Conservation (phyloP, 2,797 vertebrate genomes). For the Rhinophrynus dorsalis region DNA sequence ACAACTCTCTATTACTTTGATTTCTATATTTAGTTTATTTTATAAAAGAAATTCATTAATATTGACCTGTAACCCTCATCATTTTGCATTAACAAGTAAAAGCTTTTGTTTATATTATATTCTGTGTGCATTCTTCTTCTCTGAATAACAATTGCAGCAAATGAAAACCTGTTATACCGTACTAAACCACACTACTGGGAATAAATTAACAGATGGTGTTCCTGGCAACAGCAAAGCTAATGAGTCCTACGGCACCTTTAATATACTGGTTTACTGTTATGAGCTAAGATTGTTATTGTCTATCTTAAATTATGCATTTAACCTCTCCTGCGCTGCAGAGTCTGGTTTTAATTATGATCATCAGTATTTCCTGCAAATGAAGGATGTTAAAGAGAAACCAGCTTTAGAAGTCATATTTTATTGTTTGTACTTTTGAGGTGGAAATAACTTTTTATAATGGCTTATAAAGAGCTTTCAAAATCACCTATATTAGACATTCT, state of each 20-base stretch:
- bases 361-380: not conserved
- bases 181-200: conserved; percentile 37
- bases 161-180: conserved; percentile 6
- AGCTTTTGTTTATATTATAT: conserved; percentile 29
- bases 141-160: conserved; percentile 40
- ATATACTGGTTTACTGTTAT: conserved; percentile 22
- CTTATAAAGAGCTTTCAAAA: too few species aligned
- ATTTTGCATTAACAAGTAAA: conserved; percentile 18
- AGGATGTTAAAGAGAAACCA: too few species aligned
- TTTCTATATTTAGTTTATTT: not conserved
- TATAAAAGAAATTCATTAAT: conserved; percentile 5
- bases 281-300: conserved; percentile 31
- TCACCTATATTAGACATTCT: too few species aligned
- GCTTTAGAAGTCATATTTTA: too few species aligned
- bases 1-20: not conserved
- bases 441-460: too few species aligned
- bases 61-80: not conserved
- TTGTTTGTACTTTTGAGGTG: too few species aligned
- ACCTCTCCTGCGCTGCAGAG: not conserved
- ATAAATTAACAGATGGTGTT: conserved; percentile 45
- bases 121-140: conserved; percentile 14
- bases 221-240: conserved; percentile 40
- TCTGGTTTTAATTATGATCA: not conserved
- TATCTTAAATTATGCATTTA: conserved; percentile 19
- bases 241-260: conserved; percentile 34